Evolutionary conservation across 2,797 vertebrate genomes (phyloP).

Genomic region (Trachurus trachurus): DNA sequence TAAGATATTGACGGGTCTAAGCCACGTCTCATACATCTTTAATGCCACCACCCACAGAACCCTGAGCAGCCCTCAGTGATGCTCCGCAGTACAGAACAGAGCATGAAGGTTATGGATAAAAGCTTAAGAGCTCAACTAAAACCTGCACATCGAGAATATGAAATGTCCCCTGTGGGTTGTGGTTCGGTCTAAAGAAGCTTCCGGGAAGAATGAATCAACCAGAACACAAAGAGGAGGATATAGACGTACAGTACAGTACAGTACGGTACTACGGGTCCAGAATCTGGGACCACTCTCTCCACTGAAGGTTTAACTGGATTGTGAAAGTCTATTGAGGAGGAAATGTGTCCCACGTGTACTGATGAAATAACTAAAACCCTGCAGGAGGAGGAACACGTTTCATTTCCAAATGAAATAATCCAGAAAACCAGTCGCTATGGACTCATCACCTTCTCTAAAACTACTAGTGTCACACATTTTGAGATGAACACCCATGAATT

Average conservation of each 20-base stretch:
- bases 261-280: no score
- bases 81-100: slow-evolving; percentile 23
- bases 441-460: neutral
- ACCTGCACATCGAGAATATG: slow-evolving; percentile 33
- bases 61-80: slow-evolving; percentile 22
- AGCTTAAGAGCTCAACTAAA: slow-evolving; percentile 47
- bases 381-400: neutral
- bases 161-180: slow-evolving; percentile 45
- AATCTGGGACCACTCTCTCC: no score
- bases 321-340: neutral
- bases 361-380: neutral
- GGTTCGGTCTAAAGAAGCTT: slow-evolving; percentile 32
- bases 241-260: neutral
- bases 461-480: neutral
- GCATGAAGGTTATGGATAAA: slow-evolving; percentile 34
- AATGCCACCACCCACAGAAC: slow-evolving; percentile 34
- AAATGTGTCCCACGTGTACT: neutral
- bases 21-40: slow-evolving; percentile 54
- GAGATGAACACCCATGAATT: neutral
- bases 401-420: neutral
- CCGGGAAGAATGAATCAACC: slow-evolving; percentile 30
- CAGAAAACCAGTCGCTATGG: neutral
- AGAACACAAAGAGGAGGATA: neutral
- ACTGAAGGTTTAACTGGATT: slow-evolving; percentile 1
- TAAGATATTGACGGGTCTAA: slow-evolving; percentile 21